These are phyloP conservation scores for Stictocephala bisonia DNA, from an alignment of 2,888 invertebrate genomes.

Conservation along the genomic window DNA sequence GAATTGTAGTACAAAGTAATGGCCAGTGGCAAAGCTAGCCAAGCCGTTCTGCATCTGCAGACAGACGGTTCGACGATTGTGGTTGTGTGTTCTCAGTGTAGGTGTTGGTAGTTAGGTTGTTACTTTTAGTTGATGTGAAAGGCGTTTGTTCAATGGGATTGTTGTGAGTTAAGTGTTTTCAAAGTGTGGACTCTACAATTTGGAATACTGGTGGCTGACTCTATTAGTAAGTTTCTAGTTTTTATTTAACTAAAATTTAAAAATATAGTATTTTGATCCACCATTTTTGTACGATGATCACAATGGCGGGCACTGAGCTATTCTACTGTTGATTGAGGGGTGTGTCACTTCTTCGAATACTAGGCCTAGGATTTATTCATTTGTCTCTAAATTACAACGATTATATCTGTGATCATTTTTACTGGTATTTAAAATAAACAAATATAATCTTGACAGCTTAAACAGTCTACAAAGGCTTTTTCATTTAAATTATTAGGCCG, in stretches of 20 bases:
- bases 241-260: no score
- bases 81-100: not conserved
- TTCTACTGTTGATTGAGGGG: constrained; percentile 28
- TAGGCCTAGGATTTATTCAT: no score
- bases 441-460: no score
- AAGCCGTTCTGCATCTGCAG: constrained; percentile 14
- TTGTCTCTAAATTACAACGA: no score
- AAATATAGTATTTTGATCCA: not conserved
- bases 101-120: not conserved
- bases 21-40: no score
- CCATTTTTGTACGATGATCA: not conserved
- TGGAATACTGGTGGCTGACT: constrained; percentile 49
- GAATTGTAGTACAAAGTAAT: no score
- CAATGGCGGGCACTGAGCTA: constrained; percentile 49
- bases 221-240: constrained; percentile 22
- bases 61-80: not conserved
- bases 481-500: no score
- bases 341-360: no score
- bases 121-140: no score
- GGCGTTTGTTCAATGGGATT: constrained; percentile 29
- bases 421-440: no score
- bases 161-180: constrained; percentile 41
- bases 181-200: constrained; percentile 49
- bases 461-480: no score
- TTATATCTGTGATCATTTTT: no score